A percentile compares a stretch with the other conserved stretches of the same genome.
Conservation (phyloP, 35 echinoderm and acorn worm genomes). For the Ophiothrix spiculata region DNA sequence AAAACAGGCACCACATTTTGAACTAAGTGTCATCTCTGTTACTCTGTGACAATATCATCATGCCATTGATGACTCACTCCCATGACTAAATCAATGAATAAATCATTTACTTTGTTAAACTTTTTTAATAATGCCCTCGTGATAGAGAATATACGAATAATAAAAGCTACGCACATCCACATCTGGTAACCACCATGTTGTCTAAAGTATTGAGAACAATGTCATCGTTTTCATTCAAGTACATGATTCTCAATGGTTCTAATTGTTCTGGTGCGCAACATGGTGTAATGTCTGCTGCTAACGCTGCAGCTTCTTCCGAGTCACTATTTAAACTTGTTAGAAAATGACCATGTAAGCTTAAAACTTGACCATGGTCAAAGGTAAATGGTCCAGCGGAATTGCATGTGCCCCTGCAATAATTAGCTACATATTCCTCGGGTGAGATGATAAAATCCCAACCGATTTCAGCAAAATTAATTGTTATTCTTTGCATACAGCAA, state of each 20-base stretch:
- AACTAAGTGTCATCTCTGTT: too few relatives aligned
- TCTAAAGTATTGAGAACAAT: not conserved
- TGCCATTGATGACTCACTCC: too few relatives aligned
- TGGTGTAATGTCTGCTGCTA: not conserved
- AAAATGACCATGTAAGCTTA: not conserved
- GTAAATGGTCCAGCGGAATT: not conserved
- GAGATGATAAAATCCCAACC: not conserved
- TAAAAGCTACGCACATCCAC: not conserved
- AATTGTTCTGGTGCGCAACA: slow-evolving; percentile 18
- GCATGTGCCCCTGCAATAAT: slow-evolving; percentile 19
- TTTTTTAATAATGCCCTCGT: too few relatives aligned
- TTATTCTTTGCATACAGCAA: slow-evolving; percentile 2
- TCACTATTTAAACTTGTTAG: not conserved
- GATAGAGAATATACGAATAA: not conserved
- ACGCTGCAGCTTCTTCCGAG: not conserved
- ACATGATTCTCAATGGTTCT: not conserved
- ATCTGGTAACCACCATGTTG: not conserved
- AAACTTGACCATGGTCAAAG: not conserved
- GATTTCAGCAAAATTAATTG: not conserved
- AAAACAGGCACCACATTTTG: too few relatives aligned
- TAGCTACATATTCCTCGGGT: slow-evolving; percentile 1
- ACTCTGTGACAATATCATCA: too few relatives aligned
- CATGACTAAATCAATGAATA: too few relatives aligned
- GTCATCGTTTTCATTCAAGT: not conserved
- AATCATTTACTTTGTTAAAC: too few relatives aligned